phyloP scores from a whole-genome alignment of 2,797 vertebrate species.

The Acridotheres tristis region DNA sequence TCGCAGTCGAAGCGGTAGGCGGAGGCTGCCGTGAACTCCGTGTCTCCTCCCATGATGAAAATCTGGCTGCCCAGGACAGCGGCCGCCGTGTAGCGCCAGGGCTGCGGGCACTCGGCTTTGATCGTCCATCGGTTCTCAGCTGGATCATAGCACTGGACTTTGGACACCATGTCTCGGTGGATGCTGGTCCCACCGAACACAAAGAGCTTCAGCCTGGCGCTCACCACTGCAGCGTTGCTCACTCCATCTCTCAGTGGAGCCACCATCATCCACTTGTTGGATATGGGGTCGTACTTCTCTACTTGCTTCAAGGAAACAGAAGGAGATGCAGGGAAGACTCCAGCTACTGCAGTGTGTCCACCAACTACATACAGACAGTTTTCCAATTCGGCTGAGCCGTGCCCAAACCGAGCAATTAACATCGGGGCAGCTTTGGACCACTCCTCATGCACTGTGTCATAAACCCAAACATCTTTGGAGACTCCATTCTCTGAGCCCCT shows the following conservation, averaged over 20 bases:
- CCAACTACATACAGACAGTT: slow-evolving; percentile 92
- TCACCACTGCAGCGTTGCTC: slow-evolving; percentile 93
- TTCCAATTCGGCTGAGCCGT: slow-evolving; percentile 90
- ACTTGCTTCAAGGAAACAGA: slow-evolving; percentile 94
- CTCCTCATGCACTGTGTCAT: slow-evolving; percentile 90
- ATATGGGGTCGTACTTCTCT: slow-evolving; percentile 86
- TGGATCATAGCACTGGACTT: slow-evolving; percentile 93
- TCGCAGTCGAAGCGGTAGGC: slow-evolving; percentile 96
- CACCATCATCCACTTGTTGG: slow-evolving; percentile 94
- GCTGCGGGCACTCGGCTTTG: slow-evolving; percentile 91
- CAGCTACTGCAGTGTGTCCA: slow-evolving; percentile 90
- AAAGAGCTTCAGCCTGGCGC: slow-evolving; percentile 91
- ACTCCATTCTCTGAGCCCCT: slow-evolving; percentile 92
- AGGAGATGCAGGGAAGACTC: slow-evolving; percentile 91
- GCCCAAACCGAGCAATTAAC: slow-evolving; percentile 94
- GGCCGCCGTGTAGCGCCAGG: slow-evolving; percentile 92
- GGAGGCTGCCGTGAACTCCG: slow-evolving; percentile 90
- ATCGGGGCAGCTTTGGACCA: slow-evolving; percentile 95
- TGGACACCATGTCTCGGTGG: slow-evolving; percentile 91
- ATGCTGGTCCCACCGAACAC: slow-evolving; percentile 93
- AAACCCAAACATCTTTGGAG: slow-evolving; percentile 95
- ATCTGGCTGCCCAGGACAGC: slow-evolving; percentile 94
- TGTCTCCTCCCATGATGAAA: slow-evolving; percentile 97
- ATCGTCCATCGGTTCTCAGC: slow-evolving; percentile 89
- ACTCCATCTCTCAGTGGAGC: slow-evolving; percentile 90